Base-by-base conservation (phyloP, 2,888 invertebrate genomes). In the Phortica okadai region DNA sequence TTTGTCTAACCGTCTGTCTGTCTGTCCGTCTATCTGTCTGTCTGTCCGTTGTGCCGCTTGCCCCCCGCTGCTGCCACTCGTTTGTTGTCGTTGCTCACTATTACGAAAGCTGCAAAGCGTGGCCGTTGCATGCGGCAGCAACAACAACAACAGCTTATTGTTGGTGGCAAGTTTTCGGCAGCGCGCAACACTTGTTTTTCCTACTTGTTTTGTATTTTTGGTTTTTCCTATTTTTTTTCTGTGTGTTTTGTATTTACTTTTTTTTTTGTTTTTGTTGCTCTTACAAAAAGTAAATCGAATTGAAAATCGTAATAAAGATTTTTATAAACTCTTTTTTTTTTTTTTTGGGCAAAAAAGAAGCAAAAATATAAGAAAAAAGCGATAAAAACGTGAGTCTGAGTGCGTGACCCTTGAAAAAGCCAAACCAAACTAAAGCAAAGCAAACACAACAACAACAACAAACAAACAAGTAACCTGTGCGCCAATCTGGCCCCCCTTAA, bases 331-430 rank as follows among this genome's bases (percentile, higher is more conserved):
- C 4, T 33, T 33, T 33, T 21, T 21, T 21, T 33, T 21, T 33
- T 33, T 33, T 33, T 33, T 44, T 21, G 59, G 42, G n/a, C 59
- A 45, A 59, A 41, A 33, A 67, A 33, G 67, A 54, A 21, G 21
- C 54, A 74, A 54, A 25, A 33, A 67, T 54, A 45, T 21, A 21
- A 21, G 41, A 54, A 21, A 64, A 50, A 42, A 56, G 58, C 76
- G 45, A 69, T 62, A 74, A 73, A 66, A 54, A 16, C 70, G 41
- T 56, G 33, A 54, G 64, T 64, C 64, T 76, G 83, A 86, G 86
- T 85, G 84, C 88, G 85, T 87, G 88, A 85, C 88, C 85, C 83
- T 88, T 78, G 78, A 79, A 80, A 66, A 33, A 66, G 42, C 41
- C 25, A 33, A 64, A 2, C 2, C 7, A 59, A 59, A n/a, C 10